Base-by-base conservation (phyloP, 2,113 vertebrate species). In the Genyomyrus donnyi region DNA sequence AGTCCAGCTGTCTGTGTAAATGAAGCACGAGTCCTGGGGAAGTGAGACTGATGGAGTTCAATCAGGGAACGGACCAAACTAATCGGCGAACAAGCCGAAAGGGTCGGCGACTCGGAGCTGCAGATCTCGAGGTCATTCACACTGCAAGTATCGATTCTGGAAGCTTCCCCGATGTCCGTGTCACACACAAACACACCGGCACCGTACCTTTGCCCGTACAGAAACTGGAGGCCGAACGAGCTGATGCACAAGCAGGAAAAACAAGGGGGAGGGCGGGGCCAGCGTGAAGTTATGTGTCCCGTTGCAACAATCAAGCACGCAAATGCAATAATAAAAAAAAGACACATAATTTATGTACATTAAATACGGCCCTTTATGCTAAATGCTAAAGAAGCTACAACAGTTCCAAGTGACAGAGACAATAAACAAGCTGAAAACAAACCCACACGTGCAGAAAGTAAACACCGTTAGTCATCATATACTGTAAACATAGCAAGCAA, bases 141-240 rank as follows among this genome's bases (percentile, higher is more conserved):
- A n/a, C 87, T 27, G 35, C 39, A 27, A 24, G 31, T 46, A 7
- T 24, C 1, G 42, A 42, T 42, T 15, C 50, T 3, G 70, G 49
- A 52, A 13, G 13, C 27, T 87, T 53, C 42, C 42, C 9, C 88
- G 89, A n/a, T 19, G 88, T 77, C 48, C 77, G 88, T 89, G 53
- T 89, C 88, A 88, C 90, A 90, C 88, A 62, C 77, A 86, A 87
- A 91, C 48, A 90, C 86, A 89, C 90, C 77, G 80, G 52, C 48
- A 42, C 92, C 93, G 74, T 96, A 97, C 96, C 96, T 96, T 90
- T 92, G 94, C 17, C 95, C 95, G 92, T 95, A 95, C 90, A 96
- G 92, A 90, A 96, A 92, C 93, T 95, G 94, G 92, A 96, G 92
- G 92, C 95, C 94, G 92, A 91, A 93, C 93, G 96, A 91, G 93